These are phyloP conservation scores for Laterallus jamaicensis DNA, from an alignment of 2,113 vertebrate genomes.

Conservation along the genomic window DNA sequence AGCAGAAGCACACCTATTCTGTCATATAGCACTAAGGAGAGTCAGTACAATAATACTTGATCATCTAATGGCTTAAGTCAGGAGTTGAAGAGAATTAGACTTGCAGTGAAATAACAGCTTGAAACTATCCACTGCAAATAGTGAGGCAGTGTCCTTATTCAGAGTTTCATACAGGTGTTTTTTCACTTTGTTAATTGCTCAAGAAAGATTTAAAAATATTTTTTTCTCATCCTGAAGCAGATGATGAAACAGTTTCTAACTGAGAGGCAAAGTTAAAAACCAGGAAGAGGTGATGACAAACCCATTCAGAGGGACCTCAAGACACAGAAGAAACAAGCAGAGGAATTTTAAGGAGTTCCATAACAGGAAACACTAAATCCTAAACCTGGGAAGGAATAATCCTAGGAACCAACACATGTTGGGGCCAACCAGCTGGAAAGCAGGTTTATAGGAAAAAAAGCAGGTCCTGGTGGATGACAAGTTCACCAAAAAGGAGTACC, in stretches of 20 bases:
- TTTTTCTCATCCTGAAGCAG: background rate
- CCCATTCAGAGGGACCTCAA: background rate
- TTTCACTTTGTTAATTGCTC: background rate
- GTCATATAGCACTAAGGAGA: background rate
- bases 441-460: background rate
- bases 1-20: background rate
- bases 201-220: background rate
- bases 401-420: rapidly evolving
- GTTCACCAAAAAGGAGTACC: background rate
- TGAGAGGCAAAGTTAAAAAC: background rate
- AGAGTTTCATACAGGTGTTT: background rate
- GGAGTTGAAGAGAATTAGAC: background rate
- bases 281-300: background rate
- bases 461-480: background rate
- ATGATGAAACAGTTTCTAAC: background rate
- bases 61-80: background rate
- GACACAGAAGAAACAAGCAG: background rate
- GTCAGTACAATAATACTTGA: background rate
- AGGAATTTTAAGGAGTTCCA: background rate
- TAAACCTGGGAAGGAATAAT: background rate
- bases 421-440: background rate
- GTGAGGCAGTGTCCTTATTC: background rate
- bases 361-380: background rate
- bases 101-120: background rate
- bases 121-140: background rate